Evolutionary conservation across 1,140 invertebrate species (phyloP).

Genomic region (Cotesia chilonis): DNA sequence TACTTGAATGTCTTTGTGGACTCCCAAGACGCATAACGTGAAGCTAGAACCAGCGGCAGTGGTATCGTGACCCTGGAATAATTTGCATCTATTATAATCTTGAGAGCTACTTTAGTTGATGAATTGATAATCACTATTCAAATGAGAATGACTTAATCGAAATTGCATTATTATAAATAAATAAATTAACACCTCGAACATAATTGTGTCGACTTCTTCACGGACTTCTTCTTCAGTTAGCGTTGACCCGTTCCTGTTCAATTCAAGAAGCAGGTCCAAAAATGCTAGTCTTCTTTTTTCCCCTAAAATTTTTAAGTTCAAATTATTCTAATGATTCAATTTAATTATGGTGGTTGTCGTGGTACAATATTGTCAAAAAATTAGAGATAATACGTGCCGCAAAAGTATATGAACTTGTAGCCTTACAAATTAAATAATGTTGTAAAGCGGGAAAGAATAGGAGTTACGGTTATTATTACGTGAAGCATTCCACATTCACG

Average conservation of each 20-base stretch:
- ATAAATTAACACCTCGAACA: slow-evolving; percentile 77
- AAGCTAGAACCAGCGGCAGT: slow-evolving; percentile 84
- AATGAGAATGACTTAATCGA: background rate
- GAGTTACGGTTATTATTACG: too few relatives aligned
- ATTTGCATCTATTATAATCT: slow-evolving; percentile 8
- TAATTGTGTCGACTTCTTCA: slow-evolving; percentile 87
- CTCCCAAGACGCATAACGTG: slow-evolving; percentile 78
- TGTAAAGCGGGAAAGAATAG: too few relatives aligned
- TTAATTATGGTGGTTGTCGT: too few relatives aligned
- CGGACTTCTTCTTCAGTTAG: slow-evolving; percentile 82
- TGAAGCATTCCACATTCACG: too few relatives aligned
- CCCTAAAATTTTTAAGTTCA: slow-evolving; percentile 51
- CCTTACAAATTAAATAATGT: too few relatives aligned
- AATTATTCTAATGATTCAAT: too few relatives aligned
- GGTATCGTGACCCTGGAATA: slow-evolving; percentile 83
- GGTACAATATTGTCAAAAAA: too few relatives aligned
- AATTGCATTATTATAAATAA: background rate
- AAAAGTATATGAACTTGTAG: too few relatives aligned
- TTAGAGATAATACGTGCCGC: too few relatives aligned
- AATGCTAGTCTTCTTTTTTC: slow-evolving; percentile 83
- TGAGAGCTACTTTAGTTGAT: background rate
- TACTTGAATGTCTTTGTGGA: slow-evolving; percentile 77
- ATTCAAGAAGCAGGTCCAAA: slow-evolving; percentile 84
- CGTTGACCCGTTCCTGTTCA: slow-evolving; percentile 67
- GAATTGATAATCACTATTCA: slow-evolving; percentile 7